A percentile compares a stretch with the other conserved stretches of the same genome.
phyloP scores from a whole-genome alignment of 1,140 invertebrate species.

The Ditylenchus dipsaci region DNA sequence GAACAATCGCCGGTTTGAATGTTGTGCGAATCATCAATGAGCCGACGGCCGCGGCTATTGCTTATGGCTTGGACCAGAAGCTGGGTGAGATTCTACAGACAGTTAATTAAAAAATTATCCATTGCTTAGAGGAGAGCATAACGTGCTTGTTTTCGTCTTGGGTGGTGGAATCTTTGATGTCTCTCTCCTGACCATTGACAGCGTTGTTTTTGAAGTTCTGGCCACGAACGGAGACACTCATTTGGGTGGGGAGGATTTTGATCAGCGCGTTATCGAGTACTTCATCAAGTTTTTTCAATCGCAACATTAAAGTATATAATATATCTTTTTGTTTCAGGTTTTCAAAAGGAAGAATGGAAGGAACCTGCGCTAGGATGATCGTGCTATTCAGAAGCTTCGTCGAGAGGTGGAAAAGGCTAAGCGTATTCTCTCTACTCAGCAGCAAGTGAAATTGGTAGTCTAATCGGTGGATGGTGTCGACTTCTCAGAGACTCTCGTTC shows the following conservation, averaged over 20 bases:
- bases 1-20: constrained; percentile 68
- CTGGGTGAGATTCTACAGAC: constrained; percentile 62
- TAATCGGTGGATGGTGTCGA: constrained; percentile 90
- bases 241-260: no score
- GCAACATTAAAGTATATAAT: no score
- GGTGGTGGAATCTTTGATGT: background rate
- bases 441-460: constrained; percentile 93
- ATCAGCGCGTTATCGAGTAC: constrained; percentile 89
- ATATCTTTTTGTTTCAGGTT: no score
- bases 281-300: constrained; percentile 75
- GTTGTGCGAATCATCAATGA: no score
- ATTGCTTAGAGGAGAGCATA: no score
- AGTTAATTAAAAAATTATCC: no score
- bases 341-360: constrained; percentile 89
- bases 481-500: constrained; percentile 87
- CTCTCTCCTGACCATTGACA: constrained; percentile 87
- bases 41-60: constrained; percentile 78
- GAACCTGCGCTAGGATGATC: constrained; percentile 79
- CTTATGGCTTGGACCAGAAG: constrained; percentile 86
- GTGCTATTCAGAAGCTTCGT: constrained; percentile 79
- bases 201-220: constrained; percentile 89
- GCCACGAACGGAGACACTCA: constrained; percentile 87
- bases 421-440: constrained; percentile 83
- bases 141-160: background rate
- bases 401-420: no score